These are phyloP conservation scores for Nephrotoma appendiculata DNA, from an alignment of 2,888 invertebrate species.

Conservation along the genomic window DNA sequence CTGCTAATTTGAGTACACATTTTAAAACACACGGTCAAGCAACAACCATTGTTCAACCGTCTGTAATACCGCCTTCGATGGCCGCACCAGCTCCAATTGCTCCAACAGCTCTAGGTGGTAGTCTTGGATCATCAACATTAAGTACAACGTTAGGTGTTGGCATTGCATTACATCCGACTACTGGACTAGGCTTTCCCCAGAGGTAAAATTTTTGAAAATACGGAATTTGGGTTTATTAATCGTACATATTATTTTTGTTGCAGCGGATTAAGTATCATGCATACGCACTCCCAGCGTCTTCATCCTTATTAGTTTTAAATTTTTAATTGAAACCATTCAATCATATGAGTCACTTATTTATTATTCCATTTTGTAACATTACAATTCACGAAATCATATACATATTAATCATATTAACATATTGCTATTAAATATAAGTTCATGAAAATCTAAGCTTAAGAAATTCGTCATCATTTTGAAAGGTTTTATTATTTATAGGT, in stretches of 20 bases:
- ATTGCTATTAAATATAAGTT: no score
- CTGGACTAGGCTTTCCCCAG: constrained; percentile 19
- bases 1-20: constrained; percentile 26
- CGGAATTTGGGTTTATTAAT: neutral
- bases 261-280: constrained; percentile 25
- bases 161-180: constrained; percentile 20
- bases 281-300: constrained; percentile 27
- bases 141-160: constrained; percentile 5
- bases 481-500: no score
- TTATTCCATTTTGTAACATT: neutral
- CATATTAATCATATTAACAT: no score
- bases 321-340: neutral
- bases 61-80: constrained; percentile 8
- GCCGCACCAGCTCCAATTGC: constrained; percentile 14
- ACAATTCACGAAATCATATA: no score
- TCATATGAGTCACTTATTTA: neutral
- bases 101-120: constrained; percentile 18
- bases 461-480: no score
- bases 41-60: constrained; percentile 9
- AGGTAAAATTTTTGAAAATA: neutral
- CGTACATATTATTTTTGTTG: neutral
- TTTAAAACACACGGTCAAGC: constrained; percentile 27
- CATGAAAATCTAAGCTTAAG: no score
- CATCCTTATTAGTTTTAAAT: constrained; percentile 22
- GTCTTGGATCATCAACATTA: constrained; percentile 16